Evolutionary conservation across 2,888 invertebrate species (phyloP).

Genomic region (Drosophila kuntzei): DNA sequence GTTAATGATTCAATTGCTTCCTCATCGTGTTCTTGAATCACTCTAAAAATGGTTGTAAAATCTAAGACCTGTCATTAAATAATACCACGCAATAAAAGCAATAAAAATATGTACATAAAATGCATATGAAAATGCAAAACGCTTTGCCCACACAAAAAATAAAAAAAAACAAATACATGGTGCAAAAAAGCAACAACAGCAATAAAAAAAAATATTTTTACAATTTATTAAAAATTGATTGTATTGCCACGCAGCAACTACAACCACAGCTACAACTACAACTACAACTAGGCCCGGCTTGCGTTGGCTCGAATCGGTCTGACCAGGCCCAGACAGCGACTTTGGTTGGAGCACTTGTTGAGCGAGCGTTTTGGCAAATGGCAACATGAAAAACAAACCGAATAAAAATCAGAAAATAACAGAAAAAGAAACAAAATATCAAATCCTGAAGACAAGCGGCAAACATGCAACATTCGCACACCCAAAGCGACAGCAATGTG

Average conservation of each 20-base stretch:
- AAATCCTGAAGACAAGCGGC: conserved; percentile 61
- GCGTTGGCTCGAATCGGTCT: conserved; percentile 27
- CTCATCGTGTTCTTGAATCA: conserved; percentile 36
- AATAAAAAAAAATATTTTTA: conserved; percentile 50
- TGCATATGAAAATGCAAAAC: conserved; percentile 74
- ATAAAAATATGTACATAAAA: conserved; percentile 49
- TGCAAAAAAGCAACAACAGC: conserved; percentile 35
- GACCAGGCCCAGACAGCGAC: conserved; percentile 37
- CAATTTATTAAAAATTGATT: conserved; percentile 79
- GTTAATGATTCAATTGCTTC: conserved; percentile 45
- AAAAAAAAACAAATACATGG: conserved; percentile 35
- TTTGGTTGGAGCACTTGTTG: conserved; percentile 62
- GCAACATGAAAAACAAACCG: conserved; percentile 63
- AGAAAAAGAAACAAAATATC: conserved; percentile 36
- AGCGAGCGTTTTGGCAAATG: conserved; percentile 70
- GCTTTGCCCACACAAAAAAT: conserved; percentile 52
- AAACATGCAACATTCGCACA: conserved; percentile 65
- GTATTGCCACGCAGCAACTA: conserved; percentile 73
- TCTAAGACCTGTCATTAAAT: conserved; percentile 71
- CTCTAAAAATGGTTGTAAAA: conserved; percentile 47
- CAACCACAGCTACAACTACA: conserved; percentile 13
- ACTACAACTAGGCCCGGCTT: conserved; percentile 41
- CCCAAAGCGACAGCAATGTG: conserved; percentile 62
- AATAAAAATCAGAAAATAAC: conserved; percentile 27
- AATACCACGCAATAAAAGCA: conserved; percentile 71